Conservation (phyloP, 2,888 invertebrate species). For the Pollenia griseotomentosa region DNA sequence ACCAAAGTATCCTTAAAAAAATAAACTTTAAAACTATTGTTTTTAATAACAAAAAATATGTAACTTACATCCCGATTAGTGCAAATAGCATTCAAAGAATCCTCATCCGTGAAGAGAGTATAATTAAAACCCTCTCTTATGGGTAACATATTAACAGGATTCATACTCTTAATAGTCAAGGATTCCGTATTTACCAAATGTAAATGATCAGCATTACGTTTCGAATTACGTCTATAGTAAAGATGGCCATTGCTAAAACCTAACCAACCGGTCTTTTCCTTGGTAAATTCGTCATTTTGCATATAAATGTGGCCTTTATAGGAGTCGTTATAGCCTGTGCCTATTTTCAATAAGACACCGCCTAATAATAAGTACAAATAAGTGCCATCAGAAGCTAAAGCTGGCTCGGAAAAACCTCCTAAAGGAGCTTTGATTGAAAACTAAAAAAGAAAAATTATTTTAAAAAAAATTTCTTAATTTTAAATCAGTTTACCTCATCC, state of each 20-base stretch:
- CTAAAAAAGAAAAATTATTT: slow-evolving; percentile 72
- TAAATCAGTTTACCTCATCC: slow-evolving; percentile 85
- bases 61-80: slow-evolving; percentile 90
- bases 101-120: slow-evolving; percentile 90
- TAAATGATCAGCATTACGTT: slow-evolving; percentile 84
- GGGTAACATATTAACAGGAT: slow-evolving; percentile 81
- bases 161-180: slow-evolving; percentile 84
- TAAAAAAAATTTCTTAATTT: background rate
- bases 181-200: slow-evolving; percentile 84
- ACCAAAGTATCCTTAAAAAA: slow-evolving; percentile 90
- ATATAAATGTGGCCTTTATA: slow-evolving; percentile 95
- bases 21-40: background rate
- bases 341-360: slow-evolving; percentile 95
- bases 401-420: slow-evolving; percentile 85
- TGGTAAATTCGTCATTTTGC: slow-evolving; percentile 92
- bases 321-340: slow-evolving; percentile 97
- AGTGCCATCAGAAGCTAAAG: slow-evolving; percentile 95
- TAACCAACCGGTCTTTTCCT: slow-evolving; percentile 92
- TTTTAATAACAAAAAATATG: slow-evolving; percentile 5
- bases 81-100: slow-evolving; percentile 91
- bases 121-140: slow-evolving; percentile 83
- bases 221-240: slow-evolving; percentile 89
- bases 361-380: slow-evolving; percentile 94
- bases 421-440: slow-evolving; percentile 82
- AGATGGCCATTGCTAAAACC: slow-evolving; percentile 93